Evolutionary conservation across 2,888 invertebrate species (phyloP).

Genomic region (Hetaerina titia): DNA sequence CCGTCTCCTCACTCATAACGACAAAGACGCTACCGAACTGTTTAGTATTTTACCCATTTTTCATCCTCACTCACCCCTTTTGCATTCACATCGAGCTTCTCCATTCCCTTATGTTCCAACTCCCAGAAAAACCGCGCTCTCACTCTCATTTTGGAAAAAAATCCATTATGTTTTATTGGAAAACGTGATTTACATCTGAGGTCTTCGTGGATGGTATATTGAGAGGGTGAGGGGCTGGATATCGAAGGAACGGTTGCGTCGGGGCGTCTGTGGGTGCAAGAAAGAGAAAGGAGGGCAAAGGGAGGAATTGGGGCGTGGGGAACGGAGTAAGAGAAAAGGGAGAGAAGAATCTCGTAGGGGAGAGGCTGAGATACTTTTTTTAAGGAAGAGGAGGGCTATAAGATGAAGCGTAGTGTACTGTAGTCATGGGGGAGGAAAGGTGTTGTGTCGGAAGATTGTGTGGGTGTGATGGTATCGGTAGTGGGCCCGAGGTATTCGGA

Average conservation of each 20-base stretch:
- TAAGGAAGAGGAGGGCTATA: neutral
- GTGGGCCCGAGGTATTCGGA: neutral
- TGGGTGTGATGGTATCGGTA: neutral
- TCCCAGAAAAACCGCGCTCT: neutral
- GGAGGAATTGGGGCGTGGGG: neutral
- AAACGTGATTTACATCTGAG: conserved; percentile 67
- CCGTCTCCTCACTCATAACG: neutral
- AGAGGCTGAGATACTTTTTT: neutral
- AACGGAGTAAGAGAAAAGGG: neutral
- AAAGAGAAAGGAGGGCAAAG: neutral
- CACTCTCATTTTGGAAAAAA: conserved; percentile 52
- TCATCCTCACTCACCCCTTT: neutral
- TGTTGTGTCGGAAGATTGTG: conserved; percentile 8
- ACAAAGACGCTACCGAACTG: conserved; percentile 40
- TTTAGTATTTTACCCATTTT: conserved; percentile 30
- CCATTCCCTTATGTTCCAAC: neutral
- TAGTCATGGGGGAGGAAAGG: neutral
- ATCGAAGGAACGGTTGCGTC: neutral
- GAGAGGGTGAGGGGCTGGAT: neutral
- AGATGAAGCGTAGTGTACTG: neutral
- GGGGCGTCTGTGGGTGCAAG: neutral
- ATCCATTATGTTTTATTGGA: conserved; percentile 68
- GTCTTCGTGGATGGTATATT: conserved; percentile 24
- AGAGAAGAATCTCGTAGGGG: neutral
- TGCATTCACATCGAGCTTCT: neutral